Evolutionary conservation across 2,888 invertebrate species (phyloP), one percentile per base, ranked within the genome.

Genomic region (Drosophila borealis): DNA sequence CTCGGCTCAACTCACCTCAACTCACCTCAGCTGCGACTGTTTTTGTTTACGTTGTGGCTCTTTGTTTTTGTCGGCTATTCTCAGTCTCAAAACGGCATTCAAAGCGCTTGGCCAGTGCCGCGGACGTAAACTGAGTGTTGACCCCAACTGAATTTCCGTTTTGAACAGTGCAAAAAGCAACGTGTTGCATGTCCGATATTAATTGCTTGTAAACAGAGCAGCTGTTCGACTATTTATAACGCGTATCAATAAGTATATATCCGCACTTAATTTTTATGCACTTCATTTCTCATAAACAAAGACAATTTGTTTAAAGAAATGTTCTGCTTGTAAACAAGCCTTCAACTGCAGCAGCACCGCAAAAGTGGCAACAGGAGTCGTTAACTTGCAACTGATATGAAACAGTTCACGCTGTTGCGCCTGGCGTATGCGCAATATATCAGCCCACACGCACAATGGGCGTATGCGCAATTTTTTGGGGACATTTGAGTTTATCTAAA

Each of bases 11-110:
- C 34, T 10, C 50, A 21, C 37, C 45, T 44, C 44, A 69, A 45
- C 37, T 70, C 70, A 61, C 50, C 69, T 39, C 54, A 19, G 44
- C 29, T 17, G 56, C 37, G 9, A 33, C 36, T 45, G 59, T 39
- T 55, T 64, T 60, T 64, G 71, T 66, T 76, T 76, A 76, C 71
- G 70, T 70, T 59, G 56, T 34, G 53, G 62, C 48, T 45, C 45
- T 72, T 55, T 70, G 68, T 73, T 76, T 68, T 64, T 69, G 70
- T 67, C 78, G 74, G 64, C 57, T 57, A 62, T 73, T 70, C 78
- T 90, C 90, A 92, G 92, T 92, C 90, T 89, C 85, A 87, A 89
- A 91, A 87, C 90, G 90, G 90, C 90, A 81, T 88, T 91, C 89
- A 80, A 73, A 82, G 89, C 84, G 88, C 81, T 79, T 65, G 74